These are phyloP conservation scores for Trimorus sp. DNA, from an alignment of 2,888 invertebrate species.

Conservation along the genomic window DNA sequence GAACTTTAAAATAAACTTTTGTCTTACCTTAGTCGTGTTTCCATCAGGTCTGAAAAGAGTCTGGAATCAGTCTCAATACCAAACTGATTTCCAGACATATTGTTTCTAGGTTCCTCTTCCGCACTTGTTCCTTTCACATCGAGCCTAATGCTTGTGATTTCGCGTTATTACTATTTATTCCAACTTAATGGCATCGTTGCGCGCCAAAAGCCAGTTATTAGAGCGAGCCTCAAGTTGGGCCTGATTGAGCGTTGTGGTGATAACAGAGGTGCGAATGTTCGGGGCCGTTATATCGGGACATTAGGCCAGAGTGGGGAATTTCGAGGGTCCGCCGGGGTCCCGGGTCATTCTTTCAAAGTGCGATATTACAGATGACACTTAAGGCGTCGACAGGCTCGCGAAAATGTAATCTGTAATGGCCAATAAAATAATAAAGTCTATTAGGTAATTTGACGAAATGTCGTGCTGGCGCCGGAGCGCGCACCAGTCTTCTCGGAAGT, in stretches of 20 bases:
- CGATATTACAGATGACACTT: constrained; percentile 59
- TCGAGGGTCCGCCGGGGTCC: constrained; percentile 41
- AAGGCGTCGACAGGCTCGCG: constrained; percentile 69
- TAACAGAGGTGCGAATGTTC: constrained; percentile 62
- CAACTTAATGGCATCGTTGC: constrained; percentile 55
- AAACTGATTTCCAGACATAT: no score
- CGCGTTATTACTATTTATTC: constrained; percentile 37
- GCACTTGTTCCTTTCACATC: no score
- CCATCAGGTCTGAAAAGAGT: no score
- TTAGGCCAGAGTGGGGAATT: constrained; percentile 50
- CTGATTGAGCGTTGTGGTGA: constrained; percentile 47
- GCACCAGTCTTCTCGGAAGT: constrained; percentile 55
- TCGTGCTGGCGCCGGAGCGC: constrained; percentile 41
- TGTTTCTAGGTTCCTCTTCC: no score
- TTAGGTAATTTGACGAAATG: constrained; percentile 71
- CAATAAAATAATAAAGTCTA: constrained; percentile 80
- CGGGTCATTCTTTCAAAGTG: constrained; percentile 70
- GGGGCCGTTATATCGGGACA: constrained; percentile 45
- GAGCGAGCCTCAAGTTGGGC: constrained; percentile 21
- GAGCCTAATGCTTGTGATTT: background rate
- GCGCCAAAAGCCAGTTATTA: constrained; percentile 32
- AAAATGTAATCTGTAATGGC: constrained; percentile 80
- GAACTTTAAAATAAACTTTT: no score
- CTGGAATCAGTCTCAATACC: no score
- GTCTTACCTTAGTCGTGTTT: no score